These are phyloP conservation scores for Leucozona laternaria DNA, from an alignment of 2,888 invertebrate genomes.

Conservation along the genomic window DNA sequence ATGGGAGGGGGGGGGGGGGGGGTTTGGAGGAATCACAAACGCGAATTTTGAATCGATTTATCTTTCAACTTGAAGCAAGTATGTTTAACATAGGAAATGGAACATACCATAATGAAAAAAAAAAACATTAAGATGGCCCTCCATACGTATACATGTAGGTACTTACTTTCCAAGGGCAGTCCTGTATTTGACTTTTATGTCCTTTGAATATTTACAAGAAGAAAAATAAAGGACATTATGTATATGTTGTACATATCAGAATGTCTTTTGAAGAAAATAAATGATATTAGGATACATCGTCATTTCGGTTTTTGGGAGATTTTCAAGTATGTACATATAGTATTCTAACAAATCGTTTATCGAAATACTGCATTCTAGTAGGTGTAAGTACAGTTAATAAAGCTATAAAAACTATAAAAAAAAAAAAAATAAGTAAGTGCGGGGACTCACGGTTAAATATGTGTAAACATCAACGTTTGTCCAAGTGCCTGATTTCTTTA, in stretches of 20 bases:
- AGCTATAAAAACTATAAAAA: no score
- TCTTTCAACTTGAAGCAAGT: conserved; percentile 3
- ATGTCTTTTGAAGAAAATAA: neutral
- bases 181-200: conserved; percentile 1
- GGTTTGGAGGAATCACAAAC: no score
- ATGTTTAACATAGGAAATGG: neutral
- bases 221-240: neutral
- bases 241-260: neutral
- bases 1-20: no score
- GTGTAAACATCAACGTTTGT: no score
- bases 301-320: no score
- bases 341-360: no score
- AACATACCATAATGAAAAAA: neutral
- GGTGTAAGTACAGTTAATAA: no score
- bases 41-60: conserved; percentile 2
- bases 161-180: neutral
- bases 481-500: no score
- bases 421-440: no score
- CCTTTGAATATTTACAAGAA: neutral
- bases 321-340: no score
- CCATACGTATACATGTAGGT: neutral
- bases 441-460: no score
- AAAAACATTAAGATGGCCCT: neutral
- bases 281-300: neutral
- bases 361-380: no score